A percentile compares a stretch with the other conserved stretches of the same genome.
phyloP scores from a whole-genome alignment of 1,140 invertebrate species.

The Protaetia brevitarsis region DNA sequence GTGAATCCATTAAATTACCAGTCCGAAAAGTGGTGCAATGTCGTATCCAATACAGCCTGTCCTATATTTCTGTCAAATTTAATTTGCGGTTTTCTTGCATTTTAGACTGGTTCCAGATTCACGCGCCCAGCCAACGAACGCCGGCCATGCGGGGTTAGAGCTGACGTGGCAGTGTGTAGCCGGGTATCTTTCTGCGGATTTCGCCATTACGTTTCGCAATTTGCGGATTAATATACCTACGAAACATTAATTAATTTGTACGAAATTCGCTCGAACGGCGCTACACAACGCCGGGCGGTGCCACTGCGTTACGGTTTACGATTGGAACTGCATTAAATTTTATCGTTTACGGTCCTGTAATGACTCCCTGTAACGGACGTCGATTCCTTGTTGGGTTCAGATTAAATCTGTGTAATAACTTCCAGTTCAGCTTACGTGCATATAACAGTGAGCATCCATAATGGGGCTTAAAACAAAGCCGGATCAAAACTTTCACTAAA shows the following conservation, averaged over 20 bases:
- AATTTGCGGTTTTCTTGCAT: constrained; percentile 18
- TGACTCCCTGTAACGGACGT: neutral
- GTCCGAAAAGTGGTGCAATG: constrained; percentile 4
- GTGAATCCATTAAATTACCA: constrained; percentile 9
- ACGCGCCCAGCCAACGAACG: neutral
- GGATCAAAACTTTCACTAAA: too few relatives aligned
- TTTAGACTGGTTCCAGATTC: constrained; percentile 3
- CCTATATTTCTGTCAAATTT: constrained; percentile 18
- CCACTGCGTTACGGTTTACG: neutral
- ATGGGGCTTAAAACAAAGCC: too few relatives aligned
- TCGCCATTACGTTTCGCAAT: constrained; percentile 11
- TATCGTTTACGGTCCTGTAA: constrained; percentile 17
- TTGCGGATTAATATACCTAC: constrained; percentile 18
- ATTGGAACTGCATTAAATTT: constrained; percentile 24
- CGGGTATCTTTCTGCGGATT: constrained; percentile 12
- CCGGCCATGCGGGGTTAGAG: neutral
- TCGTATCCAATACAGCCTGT: constrained; percentile 12
- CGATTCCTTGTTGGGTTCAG: constrained; percentile 1
- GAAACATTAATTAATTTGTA: constrained; percentile 15
- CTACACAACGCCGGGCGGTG: neutral
- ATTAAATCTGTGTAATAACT: neutral
- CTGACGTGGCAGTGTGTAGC: neutral
- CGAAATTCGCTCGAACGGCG: neutral
- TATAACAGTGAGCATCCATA: too few relatives aligned
- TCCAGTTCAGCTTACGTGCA: too few relatives aligned